Evolutionary conservation across 2,113 vertebrate genomes (phyloP), one percentile per base, ranked within the genome.

Genomic region (Zapus hudsonius): DNA sequence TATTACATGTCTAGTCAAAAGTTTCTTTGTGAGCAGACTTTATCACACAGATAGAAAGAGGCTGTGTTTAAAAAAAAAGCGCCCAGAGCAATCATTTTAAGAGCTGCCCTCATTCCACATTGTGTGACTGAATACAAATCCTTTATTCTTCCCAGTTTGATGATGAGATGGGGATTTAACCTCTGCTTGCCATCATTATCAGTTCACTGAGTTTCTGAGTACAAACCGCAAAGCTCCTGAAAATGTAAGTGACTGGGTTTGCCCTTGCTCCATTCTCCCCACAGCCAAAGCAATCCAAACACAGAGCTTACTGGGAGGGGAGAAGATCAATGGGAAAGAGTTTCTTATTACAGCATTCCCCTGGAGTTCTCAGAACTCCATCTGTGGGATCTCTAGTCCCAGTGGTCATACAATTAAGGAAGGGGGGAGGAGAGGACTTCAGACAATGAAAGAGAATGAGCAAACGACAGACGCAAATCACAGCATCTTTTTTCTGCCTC

Each of bases 81-180:
- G 95, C 95, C 93, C 93, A 76, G 85, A 97, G 96, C 96, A 96
- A 97, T 96, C 96, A 90, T 95, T 95, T 97, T 94, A 96, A 96
- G 93, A 97, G 95, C 93, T 97, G 96, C 90, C 95, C 95, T 96
- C 93, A 70, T 95, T 97, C 93, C 86, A 93, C 93, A 95, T 96
- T 96, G 95, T 96, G 92, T 61, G 93, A 94, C 92, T 96, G 96
- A 97, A 96, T 94, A 96, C 94, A 93, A 96, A 96, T 93, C 90
- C 94, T 97, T 97, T 97, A 90, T 97, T 96, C 97, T 93, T 84
- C 85, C 92, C 95, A 87, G 95, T 96, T 97, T 95, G 95, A 96
- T 88, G 97, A 96, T 89, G 93, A 95, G 93, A 94, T 95, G 88
- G 80, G 91, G 93, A 96, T 95, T 97, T 97, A 95, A 97, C 97